Evolutionary conservation across 2,797 vertebrate species (phyloP).

Genomic region (Silurus aristotelis): DNA sequence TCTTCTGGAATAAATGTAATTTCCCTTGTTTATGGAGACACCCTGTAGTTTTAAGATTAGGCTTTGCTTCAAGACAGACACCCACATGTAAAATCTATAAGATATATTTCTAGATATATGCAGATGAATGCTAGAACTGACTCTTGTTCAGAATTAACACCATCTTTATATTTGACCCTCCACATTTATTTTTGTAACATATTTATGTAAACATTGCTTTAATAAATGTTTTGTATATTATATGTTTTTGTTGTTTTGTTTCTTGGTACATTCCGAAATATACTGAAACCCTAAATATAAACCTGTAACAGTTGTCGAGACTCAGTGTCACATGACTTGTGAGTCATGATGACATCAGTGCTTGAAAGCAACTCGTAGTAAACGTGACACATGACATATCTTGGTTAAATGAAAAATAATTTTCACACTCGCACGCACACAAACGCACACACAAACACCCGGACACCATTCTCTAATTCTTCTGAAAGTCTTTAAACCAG

Average conservation of each 20-base stretch:
- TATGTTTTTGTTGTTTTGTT: background rate
- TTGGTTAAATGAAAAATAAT: background rate
- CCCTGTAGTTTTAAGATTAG: background rate
- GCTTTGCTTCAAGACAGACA: background rate
- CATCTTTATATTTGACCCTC: background rate
- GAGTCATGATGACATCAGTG: background rate
- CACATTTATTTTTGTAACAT: conserved; percentile 9
- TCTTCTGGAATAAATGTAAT: too few species aligned
- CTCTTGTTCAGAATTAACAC: background rate
- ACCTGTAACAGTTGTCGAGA: too few species aligned
- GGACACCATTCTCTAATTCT: background rate
- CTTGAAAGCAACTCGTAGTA: background rate
- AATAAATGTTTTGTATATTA: conserved; percentile 1
- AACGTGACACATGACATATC: background rate
- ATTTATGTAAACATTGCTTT: background rate
- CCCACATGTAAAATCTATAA: background rate
- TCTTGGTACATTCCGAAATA: background rate
- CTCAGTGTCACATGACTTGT: background rate
- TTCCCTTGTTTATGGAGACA: too few species aligned
- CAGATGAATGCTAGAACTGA: background rate
- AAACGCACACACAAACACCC: background rate
- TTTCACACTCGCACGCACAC: too few species aligned
- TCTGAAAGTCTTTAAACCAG: background rate
- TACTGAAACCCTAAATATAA: background rate
- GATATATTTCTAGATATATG: background rate